A percentile compares a stretch with the other conserved stretches of the same genome.
phyloP scores from a whole-genome alignment of 2,797 vertebrate species.

The Ptychobarbus kaznakovi region DNA sequence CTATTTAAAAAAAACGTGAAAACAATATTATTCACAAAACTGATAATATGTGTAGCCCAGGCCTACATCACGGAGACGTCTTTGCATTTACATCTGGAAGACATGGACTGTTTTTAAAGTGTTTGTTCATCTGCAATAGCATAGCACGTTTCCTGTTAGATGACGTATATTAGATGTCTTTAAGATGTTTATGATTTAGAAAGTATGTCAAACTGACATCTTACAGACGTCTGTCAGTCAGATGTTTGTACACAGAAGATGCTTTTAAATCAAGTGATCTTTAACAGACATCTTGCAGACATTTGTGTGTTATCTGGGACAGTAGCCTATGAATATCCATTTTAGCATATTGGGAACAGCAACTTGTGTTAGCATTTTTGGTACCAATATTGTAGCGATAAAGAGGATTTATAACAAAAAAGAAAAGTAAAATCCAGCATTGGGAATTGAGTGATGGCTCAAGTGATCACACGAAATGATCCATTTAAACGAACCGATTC shows the following conservation, averaged over 20 bases:
- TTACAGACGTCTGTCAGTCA: not conserved
- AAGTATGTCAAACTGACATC: not conserved
- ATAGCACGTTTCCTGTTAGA: too few species aligned
- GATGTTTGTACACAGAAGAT: too few species aligned
- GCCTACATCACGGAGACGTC: too few species aligned
- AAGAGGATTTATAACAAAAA: not conserved
- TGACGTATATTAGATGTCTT: too few species aligned
- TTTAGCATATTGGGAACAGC: not conserved
- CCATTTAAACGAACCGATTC: constrained; percentile 28
- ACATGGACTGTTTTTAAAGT: too few species aligned
- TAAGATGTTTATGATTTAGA: not conserved
- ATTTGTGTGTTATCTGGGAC: not conserved
- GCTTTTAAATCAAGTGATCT: too few species aligned
- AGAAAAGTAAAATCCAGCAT: not conserved
- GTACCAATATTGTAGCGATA: not conserved
- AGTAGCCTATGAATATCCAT: not conserved
- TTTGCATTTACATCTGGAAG: too few species aligned
- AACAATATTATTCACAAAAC: not conserved
- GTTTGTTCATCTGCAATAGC: too few species aligned
- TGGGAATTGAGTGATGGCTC: not conserved
- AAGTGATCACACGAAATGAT: not conserved
- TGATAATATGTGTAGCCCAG: not conserved
- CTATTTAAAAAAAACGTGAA: not conserved
- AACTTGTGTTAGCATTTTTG: not conserved
- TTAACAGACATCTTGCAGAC: too few species aligned